Percentiles rank a stretch among this genome's conserved stretches.
phyloP scores from a whole-genome alignment of 2,797 vertebrate species.

The Anomalospiza imberbis region DNA sequence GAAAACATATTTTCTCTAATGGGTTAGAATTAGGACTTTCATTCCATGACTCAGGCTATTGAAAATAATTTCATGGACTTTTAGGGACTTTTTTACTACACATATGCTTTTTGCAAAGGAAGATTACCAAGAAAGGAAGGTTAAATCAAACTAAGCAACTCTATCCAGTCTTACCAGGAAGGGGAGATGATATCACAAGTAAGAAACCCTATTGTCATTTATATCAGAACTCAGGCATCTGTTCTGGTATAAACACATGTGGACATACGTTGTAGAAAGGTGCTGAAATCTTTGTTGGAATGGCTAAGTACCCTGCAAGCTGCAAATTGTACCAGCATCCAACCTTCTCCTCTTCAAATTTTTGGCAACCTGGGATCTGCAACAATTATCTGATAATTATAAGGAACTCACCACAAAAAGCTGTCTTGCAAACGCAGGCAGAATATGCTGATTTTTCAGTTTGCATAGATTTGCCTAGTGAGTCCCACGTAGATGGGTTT shows the following conservation, averaged over 20 bases:
- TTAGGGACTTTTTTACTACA: neutral
- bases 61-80: neutral
- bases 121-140: neutral
- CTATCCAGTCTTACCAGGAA: neutral
- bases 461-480: neutral
- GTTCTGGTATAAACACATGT: neutral
- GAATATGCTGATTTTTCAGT: slow-evolving; percentile 12
- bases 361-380: neutral
- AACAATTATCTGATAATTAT: slow-evolving; percentile 33
- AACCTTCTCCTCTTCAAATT: slow-evolving; percentile 4
- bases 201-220: neutral
- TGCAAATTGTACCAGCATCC: neutral
- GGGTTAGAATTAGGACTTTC: neutral
- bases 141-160: neutral
- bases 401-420: slow-evolving; percentile 18
- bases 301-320: neutral
- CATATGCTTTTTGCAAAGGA: neutral
- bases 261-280: neutral
- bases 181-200: neutral
- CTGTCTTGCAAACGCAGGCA: slow-evolving; percentile 22
- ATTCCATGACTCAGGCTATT: neutral
- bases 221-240: neutral
- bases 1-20: neutral
- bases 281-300: neutral
- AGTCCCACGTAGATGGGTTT: neutral